A percentile compares a stretch with the other conserved stretches of the same genome.
Evolutionary conservation across 2,888 invertebrate genomes (phyloP).

Genomic region (Drosophila monieri): DNA sequence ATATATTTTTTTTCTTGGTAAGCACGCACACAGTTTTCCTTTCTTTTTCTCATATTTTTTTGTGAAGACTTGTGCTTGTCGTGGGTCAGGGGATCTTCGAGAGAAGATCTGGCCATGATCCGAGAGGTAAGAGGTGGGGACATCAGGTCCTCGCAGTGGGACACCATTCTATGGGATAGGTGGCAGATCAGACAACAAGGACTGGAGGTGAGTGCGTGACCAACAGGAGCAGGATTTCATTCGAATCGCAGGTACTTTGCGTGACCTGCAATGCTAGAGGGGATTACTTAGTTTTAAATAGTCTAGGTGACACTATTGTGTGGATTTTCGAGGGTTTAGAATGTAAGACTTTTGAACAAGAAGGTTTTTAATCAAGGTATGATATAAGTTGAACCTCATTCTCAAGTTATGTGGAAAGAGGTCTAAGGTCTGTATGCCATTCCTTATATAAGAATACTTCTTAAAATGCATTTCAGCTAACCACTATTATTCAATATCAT

Average conservation of each 20-base stretch:
- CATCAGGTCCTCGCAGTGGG: conserved; percentile 63
- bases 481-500: not conserved
- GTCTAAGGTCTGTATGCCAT: too few species aligned
- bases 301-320: not conserved
- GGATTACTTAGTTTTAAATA: conserved; percentile 2
- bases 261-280: conserved; percentile 17
- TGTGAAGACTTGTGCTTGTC: conserved; percentile 30
- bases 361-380: not conserved
- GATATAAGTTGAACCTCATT: too few species aligned
- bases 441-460: not conserved
- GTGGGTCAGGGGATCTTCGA: conserved; percentile 29
- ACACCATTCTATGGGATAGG: conserved; percentile 14
- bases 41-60: not conserved
- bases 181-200: not conserved
- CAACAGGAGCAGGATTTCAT: conserved; percentile 4
- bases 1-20: conserved; percentile 61
- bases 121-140: conserved; percentile 13
- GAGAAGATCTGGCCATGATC: conserved; percentile 15
- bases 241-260: conserved; percentile 22
- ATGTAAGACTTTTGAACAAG: not conserved
- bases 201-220: conserved; percentile 43
- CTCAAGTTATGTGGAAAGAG: too few species aligned
- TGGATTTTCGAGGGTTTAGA: not conserved
- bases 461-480: conserved; percentile 3
- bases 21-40: conserved; percentile 61